These are phyloP conservation scores for Amblyopsis hoosieri DNA, from an alignment of 2,797 vertebrate genomes.

Conservation along the genomic window DNA sequence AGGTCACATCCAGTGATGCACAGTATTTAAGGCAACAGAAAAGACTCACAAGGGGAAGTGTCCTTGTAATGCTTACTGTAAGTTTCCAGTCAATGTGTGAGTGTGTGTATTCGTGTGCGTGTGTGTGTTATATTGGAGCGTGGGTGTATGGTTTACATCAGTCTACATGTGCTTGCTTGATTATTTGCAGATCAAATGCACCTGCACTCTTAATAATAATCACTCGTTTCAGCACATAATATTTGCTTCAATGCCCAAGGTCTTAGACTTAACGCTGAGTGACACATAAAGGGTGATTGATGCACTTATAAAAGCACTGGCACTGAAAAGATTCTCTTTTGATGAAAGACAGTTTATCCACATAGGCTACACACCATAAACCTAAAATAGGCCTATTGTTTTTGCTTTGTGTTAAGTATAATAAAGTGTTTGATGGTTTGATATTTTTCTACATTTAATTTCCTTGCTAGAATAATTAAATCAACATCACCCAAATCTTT, in stretches of 20 bases:
- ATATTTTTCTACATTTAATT: not conserved
- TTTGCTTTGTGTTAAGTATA: not conserved
- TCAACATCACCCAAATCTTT: not conserved
- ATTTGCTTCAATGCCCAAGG: conserved; percentile 5
- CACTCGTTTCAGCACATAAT: conserved; percentile 18
- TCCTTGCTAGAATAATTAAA: not conserved
- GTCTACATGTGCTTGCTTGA: not conserved
- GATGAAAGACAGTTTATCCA: conserved; percentile 15
- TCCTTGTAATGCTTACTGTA: not conserved
- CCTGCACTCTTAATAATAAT: conserved; percentile 14
- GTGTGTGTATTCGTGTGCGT: not conserved
- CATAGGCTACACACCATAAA: conserved; percentile 1
- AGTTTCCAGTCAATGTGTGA: not conserved
- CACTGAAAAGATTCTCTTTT: conserved; percentile 8
- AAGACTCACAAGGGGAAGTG: not conserved
- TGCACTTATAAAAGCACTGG: conserved; percentile 22
- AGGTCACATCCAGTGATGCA: not conserved
- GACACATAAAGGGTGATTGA: conserved; percentile 22
- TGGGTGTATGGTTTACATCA: not conserved
- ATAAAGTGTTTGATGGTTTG: not conserved
- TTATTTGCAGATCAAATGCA: not conserved
- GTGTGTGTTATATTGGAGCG: not conserved
- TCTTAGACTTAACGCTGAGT: not conserved
- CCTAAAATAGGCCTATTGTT: not conserved
- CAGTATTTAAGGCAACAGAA: not conserved